These are phyloP conservation scores for Amphipoea lucens DNA, from an alignment of 2,888 invertebrate genomes.

Conservation along the genomic window DNA sequence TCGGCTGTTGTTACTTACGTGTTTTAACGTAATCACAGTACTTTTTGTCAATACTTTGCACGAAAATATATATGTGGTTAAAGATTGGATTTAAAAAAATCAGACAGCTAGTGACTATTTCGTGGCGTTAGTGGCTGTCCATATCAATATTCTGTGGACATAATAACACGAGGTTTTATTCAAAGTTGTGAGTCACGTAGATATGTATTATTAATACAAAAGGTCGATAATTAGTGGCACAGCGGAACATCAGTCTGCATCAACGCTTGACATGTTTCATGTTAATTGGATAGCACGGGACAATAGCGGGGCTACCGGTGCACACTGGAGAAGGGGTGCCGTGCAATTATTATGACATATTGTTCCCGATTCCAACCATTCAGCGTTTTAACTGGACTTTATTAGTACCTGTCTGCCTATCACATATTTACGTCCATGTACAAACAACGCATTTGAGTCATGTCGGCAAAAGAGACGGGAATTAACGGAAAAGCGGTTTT, in stretches of 20 bases:
- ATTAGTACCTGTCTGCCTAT: slow-evolving; percentile 65
- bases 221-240: slow-evolving; percentile 83
- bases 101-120: neutral
- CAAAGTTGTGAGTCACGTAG: slow-evolving; percentile 53
- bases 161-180: slow-evolving; percentile 41
- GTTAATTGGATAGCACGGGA: slow-evolving; percentile 87
- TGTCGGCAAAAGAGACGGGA: neutral
- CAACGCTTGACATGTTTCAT: slow-evolving; percentile 86
- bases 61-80: neutral
- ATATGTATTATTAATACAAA: slow-evolving; percentile 73
- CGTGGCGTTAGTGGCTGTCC: neutral
- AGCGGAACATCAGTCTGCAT: slow-evolving; percentile 80
- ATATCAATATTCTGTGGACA: slow-evolving; percentile 30
- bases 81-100: neutral
- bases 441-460: slow-evolving; percentile 12
- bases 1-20: neutral
- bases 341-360: slow-evolving; percentile 85
- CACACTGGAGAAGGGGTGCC: slow-evolving; percentile 73
- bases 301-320: slow-evolving; percentile 80
- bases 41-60: neutral
- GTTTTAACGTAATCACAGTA: neutral
- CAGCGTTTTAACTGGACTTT: slow-evolving; percentile 75
- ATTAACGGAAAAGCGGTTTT: slow-evolving; percentile 21
- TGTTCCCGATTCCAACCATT: slow-evolving; percentile 83
- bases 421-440: slow-evolving; percentile 29